These are phyloP conservation scores for Sternarchorhynchus goeldii DNA, from an alignment of 2,797 vertebrate species.

Conservation along the genomic window DNA sequence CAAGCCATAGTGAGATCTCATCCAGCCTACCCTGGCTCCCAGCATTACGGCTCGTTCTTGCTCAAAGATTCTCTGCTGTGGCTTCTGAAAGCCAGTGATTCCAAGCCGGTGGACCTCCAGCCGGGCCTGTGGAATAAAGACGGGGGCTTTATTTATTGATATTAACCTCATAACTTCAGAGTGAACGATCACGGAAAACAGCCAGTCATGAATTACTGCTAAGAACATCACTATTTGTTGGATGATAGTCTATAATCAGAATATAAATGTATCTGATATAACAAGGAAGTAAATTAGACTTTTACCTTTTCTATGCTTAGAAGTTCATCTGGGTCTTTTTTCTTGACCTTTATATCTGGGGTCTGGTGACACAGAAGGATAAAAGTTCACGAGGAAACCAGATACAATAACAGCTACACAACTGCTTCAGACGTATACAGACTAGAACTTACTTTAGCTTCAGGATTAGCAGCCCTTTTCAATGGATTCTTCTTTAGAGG, in stretches of 20 bases:
- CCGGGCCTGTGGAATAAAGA: constrained; percentile 76
- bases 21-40: constrained; percentile 83
- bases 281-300: background rate
- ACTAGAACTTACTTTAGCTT: constrained; percentile 59
- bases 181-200: background rate
- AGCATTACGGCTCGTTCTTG: constrained; percentile 92
- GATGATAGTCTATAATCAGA: background rate
- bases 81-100: constrained; percentile 91
- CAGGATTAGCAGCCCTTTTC: constrained; percentile 25
- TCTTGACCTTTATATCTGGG: constrained; percentile 57
- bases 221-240: background rate
- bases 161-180: background rate
- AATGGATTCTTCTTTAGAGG: constrained; percentile 70
- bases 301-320: constrained; percentile 89
- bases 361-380: constrained; percentile 45
- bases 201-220: background rate
- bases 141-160: no score
- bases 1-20: background rate
- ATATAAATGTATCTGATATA: background rate
- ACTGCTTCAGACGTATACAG: background rate
- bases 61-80: constrained; percentile 88
- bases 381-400: constrained; percentile 8
- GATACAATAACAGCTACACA: background rate
- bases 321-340: constrained; percentile 60
- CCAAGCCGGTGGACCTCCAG: constrained; percentile 95